phyloP scores from a whole-genome alignment of 2,888 invertebrate species.

The Rhaphigaster nebulosa region DNA sequence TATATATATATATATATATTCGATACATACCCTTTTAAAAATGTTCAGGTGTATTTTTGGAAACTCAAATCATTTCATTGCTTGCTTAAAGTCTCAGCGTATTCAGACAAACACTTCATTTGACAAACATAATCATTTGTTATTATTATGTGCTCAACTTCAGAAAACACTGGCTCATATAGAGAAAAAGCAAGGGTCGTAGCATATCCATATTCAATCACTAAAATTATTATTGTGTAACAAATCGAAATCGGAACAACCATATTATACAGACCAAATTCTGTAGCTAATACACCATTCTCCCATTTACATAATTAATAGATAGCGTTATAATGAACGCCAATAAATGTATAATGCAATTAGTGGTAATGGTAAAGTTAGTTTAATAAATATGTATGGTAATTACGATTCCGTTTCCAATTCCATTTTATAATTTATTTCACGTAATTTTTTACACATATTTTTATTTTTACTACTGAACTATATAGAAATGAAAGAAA shows the following conservation, averaged over 20 bases:
- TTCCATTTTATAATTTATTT: background rate
- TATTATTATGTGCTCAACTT: background rate
- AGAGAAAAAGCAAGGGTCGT: background rate
- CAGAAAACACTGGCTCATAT: background rate
- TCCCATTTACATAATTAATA: slow-evolving; percentile 28
- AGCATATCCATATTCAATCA: background rate
- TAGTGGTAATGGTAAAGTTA: slow-evolving; percentile 28
- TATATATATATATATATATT: too few relatives aligned
- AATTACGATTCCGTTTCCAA: background rate
- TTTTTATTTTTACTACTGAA: background rate
- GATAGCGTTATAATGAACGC: background rate
- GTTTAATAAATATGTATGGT: slow-evolving; percentile 2
- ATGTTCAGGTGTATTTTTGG: too few relatives aligned
- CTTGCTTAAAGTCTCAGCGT: too few relatives aligned
- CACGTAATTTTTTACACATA: background rate
- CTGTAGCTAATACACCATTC: background rate
- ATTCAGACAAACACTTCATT: too few relatives aligned
- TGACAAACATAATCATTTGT: too few relatives aligned
- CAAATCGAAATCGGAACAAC: background rate
- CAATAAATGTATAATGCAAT: slow-evolving; percentile 23
- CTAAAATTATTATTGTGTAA: background rate
- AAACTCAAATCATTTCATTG: too few relatives aligned
- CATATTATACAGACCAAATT: background rate
- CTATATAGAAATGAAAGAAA: too few relatives aligned
- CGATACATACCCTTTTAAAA: too few relatives aligned